Conservation (phyloP, 1,140 invertebrate species). For the Drosophila miranda region DNA sequence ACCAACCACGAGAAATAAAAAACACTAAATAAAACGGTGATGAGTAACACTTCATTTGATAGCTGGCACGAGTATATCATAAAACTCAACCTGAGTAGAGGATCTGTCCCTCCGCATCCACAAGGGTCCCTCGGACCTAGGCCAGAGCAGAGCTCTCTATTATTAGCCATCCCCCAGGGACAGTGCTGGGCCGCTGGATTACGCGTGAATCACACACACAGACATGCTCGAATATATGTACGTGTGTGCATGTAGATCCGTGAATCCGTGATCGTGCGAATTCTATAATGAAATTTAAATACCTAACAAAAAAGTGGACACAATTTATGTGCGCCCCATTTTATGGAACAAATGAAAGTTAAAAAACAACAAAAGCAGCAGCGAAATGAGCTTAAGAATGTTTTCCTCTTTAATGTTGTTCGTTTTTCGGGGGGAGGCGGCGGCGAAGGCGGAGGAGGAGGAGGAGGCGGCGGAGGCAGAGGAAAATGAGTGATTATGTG, state of each 20-base stretch:
- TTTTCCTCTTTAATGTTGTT: slow-evolving; percentile 21
- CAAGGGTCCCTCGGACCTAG: slow-evolving; percentile 16
- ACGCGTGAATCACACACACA: slow-evolving; percentile 54
- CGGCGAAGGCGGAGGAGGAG: too few species aligned
- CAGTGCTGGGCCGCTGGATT: slow-evolving; percentile 50
- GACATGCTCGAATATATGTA: slow-evolving; percentile 16
- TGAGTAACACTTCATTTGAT: slow-evolving; percentile 40
- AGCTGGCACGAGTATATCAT: slow-evolving; percentile 46
- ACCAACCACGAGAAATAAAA: slow-evolving; percentile 12
- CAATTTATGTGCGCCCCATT: slow-evolving; percentile 52
- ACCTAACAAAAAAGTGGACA: slow-evolving; percentile 30
- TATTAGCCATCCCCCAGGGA: slow-evolving; percentile 41
- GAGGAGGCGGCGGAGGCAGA: not conserved
- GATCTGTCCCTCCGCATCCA: slow-evolving; percentile 13
- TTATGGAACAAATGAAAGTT: slow-evolving; percentile 72
- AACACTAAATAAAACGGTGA: slow-evolving; percentile 46
- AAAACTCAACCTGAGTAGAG: slow-evolving; percentile 15
- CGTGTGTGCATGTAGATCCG: slow-evolving; percentile 5
- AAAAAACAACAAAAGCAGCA: slow-evolving; percentile 26
- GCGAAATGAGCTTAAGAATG: slow-evolving; percentile 7
- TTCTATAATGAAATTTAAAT: slow-evolving; percentile 43
- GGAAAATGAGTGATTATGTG: slow-evolving; percentile 76
- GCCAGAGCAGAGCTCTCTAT: slow-evolving; percentile 24
- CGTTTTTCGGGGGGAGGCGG: not conserved
- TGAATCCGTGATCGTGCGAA: slow-evolving; percentile 21